These are phyloP conservation scores for Margaritifera margaritifera DNA, from an alignment of 2,888 invertebrate genomes.

Conservation along the genomic window DNA sequence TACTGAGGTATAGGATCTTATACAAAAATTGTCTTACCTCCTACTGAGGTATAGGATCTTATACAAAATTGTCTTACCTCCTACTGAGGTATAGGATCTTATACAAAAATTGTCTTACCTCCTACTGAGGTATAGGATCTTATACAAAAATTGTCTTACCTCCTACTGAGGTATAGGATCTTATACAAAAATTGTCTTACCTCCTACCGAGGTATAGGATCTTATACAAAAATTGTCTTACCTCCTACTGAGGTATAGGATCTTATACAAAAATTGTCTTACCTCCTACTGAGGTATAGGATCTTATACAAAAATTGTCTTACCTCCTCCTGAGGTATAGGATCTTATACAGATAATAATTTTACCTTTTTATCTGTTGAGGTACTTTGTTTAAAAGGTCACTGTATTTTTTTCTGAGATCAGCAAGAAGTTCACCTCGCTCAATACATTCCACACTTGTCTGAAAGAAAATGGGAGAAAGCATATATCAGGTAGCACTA, in stretches of 20 bases:
- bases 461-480: slow-evolving; percentile 33
- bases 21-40: slow-evolving; percentile 43
- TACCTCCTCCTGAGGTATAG: no score
- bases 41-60: slow-evolving; percentile 72
- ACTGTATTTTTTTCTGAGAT: slow-evolving; percentile 68
- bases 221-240: no score
- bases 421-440: slow-evolving; percentile 69
- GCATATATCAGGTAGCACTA: neutral
- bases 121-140: slow-evolving; percentile 72
- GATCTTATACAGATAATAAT: no score
- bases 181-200: slow-evolving; percentile 22
- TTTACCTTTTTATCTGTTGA: slow-evolving; percentile 67
- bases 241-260: no score
- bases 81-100: no score
- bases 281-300: slow-evolving; percentile 69
- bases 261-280: neutral
- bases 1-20: no score
- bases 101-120: slow-evolving; percentile 38
- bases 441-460: slow-evolving; percentile 72
- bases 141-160: no score
- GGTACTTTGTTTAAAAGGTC: slow-evolving; percentile 70
- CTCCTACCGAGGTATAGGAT: no score
- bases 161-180: no score
- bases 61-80: no score
- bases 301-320: no score